A percentile compares a stretch with the other conserved stretches of the same genome.
phyloP scores from a whole-genome alignment of 2,888 invertebrate species.

The Drosophila gaucha region DNA sequence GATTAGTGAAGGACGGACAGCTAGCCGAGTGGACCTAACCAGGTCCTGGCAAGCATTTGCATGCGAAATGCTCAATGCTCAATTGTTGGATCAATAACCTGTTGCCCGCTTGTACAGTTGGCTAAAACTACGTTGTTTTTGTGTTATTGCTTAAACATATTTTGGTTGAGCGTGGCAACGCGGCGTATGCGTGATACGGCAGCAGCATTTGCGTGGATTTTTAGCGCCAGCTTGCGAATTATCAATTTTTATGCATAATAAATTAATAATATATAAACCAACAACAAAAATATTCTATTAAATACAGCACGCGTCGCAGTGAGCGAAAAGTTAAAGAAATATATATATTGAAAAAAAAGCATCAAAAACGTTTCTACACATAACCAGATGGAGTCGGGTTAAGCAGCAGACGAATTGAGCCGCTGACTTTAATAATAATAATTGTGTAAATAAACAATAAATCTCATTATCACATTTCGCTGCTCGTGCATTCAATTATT shows the following conservation, averaged over 20 bases:
- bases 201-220: slow-evolving; percentile 34
- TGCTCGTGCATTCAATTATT: slow-evolving; percentile 77
- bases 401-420: slow-evolving; percentile 20
- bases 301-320: slow-evolving; percentile 34
- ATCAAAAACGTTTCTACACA: no score
- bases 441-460: slow-evolving; percentile 74
- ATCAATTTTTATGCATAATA: slow-evolving; percentile 29
- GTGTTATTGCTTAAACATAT: not conserved
- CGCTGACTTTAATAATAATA: slow-evolving; percentile 53
- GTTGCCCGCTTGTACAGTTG: slow-evolving; percentile 58
- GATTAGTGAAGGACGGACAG: slow-evolving; percentile 63
- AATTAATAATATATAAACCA: slow-evolving; percentile 18
- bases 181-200: slow-evolving; percentile 46
- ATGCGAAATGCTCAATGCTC: slow-evolving; percentile 37
- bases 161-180: slow-evolving; percentile 18
- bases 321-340: slow-evolving; percentile 1
- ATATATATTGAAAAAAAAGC: not conserved
- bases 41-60: slow-evolving; percentile 32
- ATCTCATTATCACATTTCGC: slow-evolving; percentile 72
- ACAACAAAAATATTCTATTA: slow-evolving; percentile 1
- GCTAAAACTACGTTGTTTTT: slow-evolving; percentile 12
- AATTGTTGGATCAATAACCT: slow-evolving; percentile 71
- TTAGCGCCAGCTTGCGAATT: slow-evolving; percentile 56
- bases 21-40: slow-evolving; percentile 16
- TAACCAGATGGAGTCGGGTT: slow-evolving; percentile 25